phyloP scores from a whole-genome alignment of 2,888 invertebrate species.

The Mesodorylaimus sp. region DNA sequence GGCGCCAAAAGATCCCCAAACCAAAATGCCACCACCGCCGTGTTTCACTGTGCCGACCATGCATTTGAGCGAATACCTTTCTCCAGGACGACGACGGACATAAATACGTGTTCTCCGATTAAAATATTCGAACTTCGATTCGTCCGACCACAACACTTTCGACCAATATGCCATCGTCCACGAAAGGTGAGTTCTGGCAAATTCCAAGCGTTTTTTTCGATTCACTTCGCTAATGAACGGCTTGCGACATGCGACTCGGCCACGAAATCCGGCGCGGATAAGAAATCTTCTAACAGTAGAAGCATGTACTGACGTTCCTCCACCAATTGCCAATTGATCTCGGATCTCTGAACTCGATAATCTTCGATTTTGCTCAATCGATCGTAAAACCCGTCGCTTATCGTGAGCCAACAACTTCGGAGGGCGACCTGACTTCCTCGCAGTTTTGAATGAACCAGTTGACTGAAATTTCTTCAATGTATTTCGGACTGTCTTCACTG shows the following conservation, averaged over 20 bases:
- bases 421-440: too few species aligned
- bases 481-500: too few species aligned
- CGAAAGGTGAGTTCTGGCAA: background rate
- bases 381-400: too few species aligned
- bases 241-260: background rate
- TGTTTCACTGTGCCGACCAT: background rate
- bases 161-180: background rate
- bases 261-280: background rate
- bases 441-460: too few species aligned
- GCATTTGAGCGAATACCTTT: background rate
- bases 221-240: background rate
- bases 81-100: background rate
- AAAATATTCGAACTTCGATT: background rate
- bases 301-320: too few species aligned
- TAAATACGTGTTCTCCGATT: background rate
- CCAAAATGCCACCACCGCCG: background rate
- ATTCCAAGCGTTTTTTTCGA: background rate
- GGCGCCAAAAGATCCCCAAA: background rate
- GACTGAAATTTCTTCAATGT: too few species aligned
- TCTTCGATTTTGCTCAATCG: too few species aligned
- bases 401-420: too few species aligned
- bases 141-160: background rate
- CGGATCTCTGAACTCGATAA: too few species aligned
- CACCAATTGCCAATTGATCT: too few species aligned
- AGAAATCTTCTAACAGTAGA: too few species aligned